Evolutionary conservation across 2,113 vertebrate genomes (phyloP).

Genomic region (Abramis brama): DNA sequence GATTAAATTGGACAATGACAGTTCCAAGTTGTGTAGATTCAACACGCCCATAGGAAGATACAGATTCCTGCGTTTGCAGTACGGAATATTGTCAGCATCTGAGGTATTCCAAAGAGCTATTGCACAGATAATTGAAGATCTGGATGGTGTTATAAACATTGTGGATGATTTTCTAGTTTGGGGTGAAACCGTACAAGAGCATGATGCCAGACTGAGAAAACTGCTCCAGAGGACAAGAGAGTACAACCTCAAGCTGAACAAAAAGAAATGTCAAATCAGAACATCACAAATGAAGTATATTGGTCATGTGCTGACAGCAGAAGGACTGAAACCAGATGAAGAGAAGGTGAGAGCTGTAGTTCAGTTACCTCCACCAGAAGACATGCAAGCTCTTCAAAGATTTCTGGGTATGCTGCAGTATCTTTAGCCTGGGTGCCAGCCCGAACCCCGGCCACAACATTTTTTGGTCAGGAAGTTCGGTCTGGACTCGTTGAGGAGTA

Average conservation of each 20-base stretch:
- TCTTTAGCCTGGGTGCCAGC: no score
- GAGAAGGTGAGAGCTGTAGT: constrained; percentile 39
- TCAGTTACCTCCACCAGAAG: no score
- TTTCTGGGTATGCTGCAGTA: background rate
- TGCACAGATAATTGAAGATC: constrained; percentile 42
- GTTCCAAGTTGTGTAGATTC: background rate
- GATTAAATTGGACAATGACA: constrained; percentile 4
- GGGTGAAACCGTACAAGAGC: background rate
- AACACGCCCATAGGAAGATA: background rate
- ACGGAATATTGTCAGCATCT: background rate
- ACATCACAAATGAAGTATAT: constrained; percentile 36
- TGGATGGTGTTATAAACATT: background rate
- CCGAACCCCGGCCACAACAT: no score
- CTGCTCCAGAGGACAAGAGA: constrained; percentile 36
- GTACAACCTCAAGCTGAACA: constrained; percentile 37
- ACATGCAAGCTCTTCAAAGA: background rate
- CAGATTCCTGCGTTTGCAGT: background rate
- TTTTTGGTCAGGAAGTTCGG: no score
- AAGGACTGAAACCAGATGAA: constrained; percentile 45
- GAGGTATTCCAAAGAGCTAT: background rate
- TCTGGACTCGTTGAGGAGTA: no score
- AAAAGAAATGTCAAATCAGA: constrained; percentile 32
- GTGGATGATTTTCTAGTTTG: constrained; percentile 23
- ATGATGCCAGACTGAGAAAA: constrained; percentile 26
- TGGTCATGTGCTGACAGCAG: constrained; percentile 9